Percentiles rank a stretch among this genome's conserved stretches.
Conservation (phyloP, 2,888 invertebrate species). For the Plusia festucae region DNA sequence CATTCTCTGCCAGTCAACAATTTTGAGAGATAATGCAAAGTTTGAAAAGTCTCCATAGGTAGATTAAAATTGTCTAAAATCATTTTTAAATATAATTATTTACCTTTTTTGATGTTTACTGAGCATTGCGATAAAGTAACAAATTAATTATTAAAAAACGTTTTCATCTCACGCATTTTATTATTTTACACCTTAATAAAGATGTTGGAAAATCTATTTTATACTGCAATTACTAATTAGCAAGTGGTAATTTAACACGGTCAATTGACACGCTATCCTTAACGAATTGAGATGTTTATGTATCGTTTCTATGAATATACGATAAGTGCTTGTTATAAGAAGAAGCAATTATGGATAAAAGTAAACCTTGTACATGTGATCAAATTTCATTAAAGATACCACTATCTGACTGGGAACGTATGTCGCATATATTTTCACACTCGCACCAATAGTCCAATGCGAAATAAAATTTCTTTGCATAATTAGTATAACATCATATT, state of each 20-base stretch:
- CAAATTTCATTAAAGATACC: slow-evolving; percentile 23
- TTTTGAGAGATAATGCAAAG: no score
- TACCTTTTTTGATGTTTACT: no score
- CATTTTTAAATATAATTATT: no score
- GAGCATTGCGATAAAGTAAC: no score
- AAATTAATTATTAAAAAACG: no score
- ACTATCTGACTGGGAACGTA: slow-evolving; percentile 11
- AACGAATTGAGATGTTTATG: slow-evolving; percentile 14
- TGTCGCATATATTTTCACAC: slow-evolving; percentile 21
- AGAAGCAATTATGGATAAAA: slow-evolving; percentile 22
- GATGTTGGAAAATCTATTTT: not conserved
- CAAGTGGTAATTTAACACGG: not conserved
- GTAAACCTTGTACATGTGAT: slow-evolving; percentile 17
- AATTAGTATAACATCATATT: slow-evolving; percentile 41
- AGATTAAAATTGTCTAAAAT: no score
- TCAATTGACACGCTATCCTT: not conserved
- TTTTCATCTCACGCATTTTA: not conserved
- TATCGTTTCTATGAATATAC: slow-evolving; percentile 22
- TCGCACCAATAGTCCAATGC: slow-evolving; percentile 21
- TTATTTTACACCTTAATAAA: slow-evolving; percentile 4
- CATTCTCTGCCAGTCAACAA: no score
- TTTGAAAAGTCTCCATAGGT: no score
- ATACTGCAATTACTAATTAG: slow-evolving; percentile 30
- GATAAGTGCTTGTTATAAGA: slow-evolving; percentile 10
- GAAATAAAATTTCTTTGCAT: slow-evolving; percentile 38